A percentile compares a stretch with the other conserved stretches of the same genome.
These are phyloP conservation scores for Rhadina sibilatrix DNA, from an alignment of 2,113 vertebrate species.

Conservation along the genomic window DNA sequence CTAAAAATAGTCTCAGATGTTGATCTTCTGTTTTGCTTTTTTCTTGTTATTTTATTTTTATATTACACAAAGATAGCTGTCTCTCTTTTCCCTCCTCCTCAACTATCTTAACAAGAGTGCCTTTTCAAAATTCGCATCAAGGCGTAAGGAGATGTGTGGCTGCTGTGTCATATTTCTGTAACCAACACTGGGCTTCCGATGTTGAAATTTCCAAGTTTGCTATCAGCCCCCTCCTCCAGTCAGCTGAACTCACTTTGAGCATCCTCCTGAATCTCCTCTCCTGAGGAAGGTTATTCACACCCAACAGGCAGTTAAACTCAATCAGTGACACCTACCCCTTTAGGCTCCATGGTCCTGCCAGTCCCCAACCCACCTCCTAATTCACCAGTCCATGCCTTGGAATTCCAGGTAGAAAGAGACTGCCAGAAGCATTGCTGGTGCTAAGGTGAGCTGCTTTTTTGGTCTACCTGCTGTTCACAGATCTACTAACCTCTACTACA, in stretches of 20 bases:
- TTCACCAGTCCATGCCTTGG: neutral
- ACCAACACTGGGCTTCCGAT: neutral
- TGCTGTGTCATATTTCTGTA: neutral
- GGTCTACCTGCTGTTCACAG: neutral
- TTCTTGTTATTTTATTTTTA: neutral
- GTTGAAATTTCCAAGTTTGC: neutral
- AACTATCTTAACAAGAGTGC: fast-evolving
- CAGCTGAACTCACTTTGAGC: neutral
- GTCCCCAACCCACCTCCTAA: neutral
- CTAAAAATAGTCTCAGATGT: neutral
- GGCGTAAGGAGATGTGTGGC: neutral
- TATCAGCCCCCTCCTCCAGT: neutral
- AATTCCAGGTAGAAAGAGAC: neutral
- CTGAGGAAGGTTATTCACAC: neutral
- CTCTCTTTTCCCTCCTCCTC: neutral
- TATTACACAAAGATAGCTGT: neutral
- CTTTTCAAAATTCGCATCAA: neutral
- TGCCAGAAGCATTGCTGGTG: neutral
- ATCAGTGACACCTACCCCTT: fast-evolving
- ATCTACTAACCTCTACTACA: neutral
- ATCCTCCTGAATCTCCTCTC: neutral
- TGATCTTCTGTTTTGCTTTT: neutral
- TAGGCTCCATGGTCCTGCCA: fast-evolving
- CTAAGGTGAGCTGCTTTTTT: neutral
- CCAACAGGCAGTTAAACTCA: neutral